These are phyloP conservation scores for Cerastis leucographa DNA, from an alignment of 2,888 invertebrate genomes.

Conservation along the genomic window DNA sequence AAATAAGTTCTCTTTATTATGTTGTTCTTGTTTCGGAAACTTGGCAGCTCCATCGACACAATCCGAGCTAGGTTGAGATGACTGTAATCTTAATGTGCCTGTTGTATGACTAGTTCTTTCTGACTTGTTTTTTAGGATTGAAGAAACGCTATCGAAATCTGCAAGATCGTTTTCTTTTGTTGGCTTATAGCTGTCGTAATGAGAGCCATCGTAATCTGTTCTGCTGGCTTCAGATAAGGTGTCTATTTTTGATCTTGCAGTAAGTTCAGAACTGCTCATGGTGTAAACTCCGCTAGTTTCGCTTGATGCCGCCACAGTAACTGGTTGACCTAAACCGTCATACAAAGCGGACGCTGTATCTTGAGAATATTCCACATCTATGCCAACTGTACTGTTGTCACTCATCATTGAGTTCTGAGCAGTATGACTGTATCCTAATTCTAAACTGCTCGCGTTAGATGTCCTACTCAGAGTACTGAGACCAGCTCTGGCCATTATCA, in stretches of 20 bases:
- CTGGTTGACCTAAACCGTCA: slow-evolving; percentile 87
- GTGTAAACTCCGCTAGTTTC: slow-evolving; percentile 97
- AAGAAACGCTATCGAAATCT: slow-evolving; percentile 88
- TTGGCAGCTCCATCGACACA: slow-evolving; percentile 87
- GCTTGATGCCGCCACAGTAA: slow-evolving; percentile 93
- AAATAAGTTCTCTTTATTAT: slow-evolving; percentile 88
- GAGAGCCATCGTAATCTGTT: slow-evolving; percentile 88
- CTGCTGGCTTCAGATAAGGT: slow-evolving; percentile 85
- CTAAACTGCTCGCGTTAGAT: slow-evolving; percentile 95
- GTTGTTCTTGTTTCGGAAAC: slow-evolving; percentile 84
- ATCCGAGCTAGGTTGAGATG: slow-evolving; percentile 82
- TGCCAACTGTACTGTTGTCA: slow-evolving; percentile 93
- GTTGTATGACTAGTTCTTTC: slow-evolving; percentile 81
- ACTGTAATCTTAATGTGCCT: slow-evolving; percentile 76
- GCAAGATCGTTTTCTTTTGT: slow-evolving; percentile 88
- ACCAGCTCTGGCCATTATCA: slow-evolving; percentile 92
- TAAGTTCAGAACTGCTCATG: slow-evolving; percentile 93
- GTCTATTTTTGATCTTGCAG: slow-evolving; percentile 91
- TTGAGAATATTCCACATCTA: slow-evolving; percentile 91
- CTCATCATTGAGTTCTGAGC: slow-evolving; percentile 96
- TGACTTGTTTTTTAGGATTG: slow-evolving; percentile 89
- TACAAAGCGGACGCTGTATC: slow-evolving; percentile 91
- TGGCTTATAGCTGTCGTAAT: slow-evolving; percentile 91
- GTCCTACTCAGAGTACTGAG: slow-evolving; percentile 91
- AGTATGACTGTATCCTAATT: slow-evolving; percentile 96